These are phyloP conservation scores for Nycticebus coucang DNA, from an alignment of 2,113 vertebrate species.

Conservation along the genomic window DNA sequence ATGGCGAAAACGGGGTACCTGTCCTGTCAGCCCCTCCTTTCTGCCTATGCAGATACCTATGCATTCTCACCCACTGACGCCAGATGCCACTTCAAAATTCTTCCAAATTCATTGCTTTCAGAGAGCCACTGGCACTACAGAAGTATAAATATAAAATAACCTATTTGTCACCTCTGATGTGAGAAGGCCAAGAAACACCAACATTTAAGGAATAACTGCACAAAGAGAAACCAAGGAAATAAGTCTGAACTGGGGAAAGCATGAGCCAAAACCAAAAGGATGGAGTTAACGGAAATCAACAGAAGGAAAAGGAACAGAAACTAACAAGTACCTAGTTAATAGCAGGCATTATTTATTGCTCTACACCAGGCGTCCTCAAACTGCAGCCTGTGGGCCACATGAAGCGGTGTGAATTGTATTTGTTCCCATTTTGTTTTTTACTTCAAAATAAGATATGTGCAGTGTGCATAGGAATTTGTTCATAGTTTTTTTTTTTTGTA, in stretches of 20 bases:
- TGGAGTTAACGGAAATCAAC: background rate
- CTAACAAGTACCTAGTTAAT: background rate
- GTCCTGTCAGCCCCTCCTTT: background rate
- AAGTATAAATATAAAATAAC: background rate
- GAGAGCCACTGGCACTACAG: background rate
- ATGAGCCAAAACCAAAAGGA: background rate
- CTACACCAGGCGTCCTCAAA: background rate
- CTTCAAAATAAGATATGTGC: too few relatives aligned
- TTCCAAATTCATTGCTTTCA: background rate
- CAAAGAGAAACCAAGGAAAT: slow-evolving; percentile 35
- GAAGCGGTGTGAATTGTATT: too few relatives aligned
- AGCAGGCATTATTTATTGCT: background rate
- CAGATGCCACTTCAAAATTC: background rate
- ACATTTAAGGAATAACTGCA: slow-evolving; percentile 34
- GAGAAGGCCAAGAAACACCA: slow-evolving; percentile 12
- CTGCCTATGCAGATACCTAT: background rate
- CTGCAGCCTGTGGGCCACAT: too few relatives aligned
- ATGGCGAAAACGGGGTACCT: background rate
- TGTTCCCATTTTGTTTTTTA: too few relatives aligned
- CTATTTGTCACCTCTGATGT: background rate
- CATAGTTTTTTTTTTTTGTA: too few relatives aligned
- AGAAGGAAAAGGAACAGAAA: slow-evolving; percentile 31
- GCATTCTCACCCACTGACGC: background rate
- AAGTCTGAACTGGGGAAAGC: background rate
- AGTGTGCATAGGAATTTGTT: too few relatives aligned